Base-by-base conservation (phyloP, 1,140 invertebrate genomes). In the Aleiodes sp. region DNA sequence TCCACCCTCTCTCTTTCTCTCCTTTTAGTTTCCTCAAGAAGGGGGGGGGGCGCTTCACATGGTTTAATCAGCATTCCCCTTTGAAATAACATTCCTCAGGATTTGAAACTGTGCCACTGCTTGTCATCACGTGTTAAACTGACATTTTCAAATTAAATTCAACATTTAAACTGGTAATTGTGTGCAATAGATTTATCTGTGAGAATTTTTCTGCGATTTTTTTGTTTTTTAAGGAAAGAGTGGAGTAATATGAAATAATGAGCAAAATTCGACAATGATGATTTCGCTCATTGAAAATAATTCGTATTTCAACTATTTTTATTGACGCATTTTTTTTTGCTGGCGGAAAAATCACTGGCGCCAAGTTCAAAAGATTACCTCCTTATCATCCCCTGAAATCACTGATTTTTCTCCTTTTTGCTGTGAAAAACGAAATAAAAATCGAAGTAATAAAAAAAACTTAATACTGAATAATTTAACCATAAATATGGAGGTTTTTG, bases 381-480 rank as follows among this genome's bases (percentile, higher is more conserved):
- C 39, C 19, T 16, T 43, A 43, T 39, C 4, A 56, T 24, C 24
- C 24, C 19, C 19, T 56, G 19, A 56, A 21, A 56, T 56, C 24
- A 24, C 21, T 7, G 46, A 33, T 56, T 21, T 21, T 56, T 52
- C 46, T 52, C 21, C 26, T 33, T 33, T 33, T 33, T 33, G 7
- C 12, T 33, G 7, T 8, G 12, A 33, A 33, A 8, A 33, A 33
- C 31, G 9, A 33, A 21, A 56, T 24, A 33, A 33, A 21, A 21
- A 56, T 21, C 8, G 14, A 19, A 19, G 1, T 8, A 33, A 33
- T 2, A 56, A 56, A 56, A 56, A 56, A 56, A 56, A 56, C 19
- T 56, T 81, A 82, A 83, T 82, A 75, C 78, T 81, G 82, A 83
- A 83, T 82, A 83, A 82, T 82, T 81, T 76, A 75, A 76, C 79